phyloP scores from a whole-genome alignment of 2,888 invertebrate genomes.

The Limnephilus auricula region DNA sequence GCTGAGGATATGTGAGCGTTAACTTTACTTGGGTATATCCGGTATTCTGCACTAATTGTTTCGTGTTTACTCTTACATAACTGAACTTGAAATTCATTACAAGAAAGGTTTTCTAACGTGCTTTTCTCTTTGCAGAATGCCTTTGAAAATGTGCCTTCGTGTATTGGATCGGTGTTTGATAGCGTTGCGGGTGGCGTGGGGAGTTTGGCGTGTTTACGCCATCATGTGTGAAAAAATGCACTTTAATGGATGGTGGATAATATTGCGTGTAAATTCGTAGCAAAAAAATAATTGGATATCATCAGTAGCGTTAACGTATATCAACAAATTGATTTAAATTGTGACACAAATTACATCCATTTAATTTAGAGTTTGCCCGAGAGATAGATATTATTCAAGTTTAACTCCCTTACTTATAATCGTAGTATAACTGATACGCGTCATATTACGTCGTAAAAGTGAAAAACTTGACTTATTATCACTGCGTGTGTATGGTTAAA shows the following conservation, averaged over 20 bases:
- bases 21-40: constrained; percentile 73
- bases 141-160: constrained; percentile 70
- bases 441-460: too few relatives aligned
- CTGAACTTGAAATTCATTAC: constrained; percentile 78
- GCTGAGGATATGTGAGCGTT: constrained; percentile 69
- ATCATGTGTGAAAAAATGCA: constrained; percentile 69
- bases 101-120: constrained; percentile 77
- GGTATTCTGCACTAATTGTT: constrained; percentile 79
- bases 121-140: constrained; percentile 79
- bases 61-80: constrained; percentile 76
- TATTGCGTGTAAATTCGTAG: constrained; percentile 70
- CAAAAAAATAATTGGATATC: constrained; percentile 25
- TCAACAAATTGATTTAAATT: background rate
- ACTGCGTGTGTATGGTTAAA: too few relatives aligned
- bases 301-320: constrained; percentile 22
- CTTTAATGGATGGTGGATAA: constrained; percentile 68
- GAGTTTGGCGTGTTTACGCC: constrained; percentile 50
- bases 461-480: too few relatives aligned
- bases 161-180: constrained; percentile 68
- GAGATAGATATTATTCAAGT: background rate
- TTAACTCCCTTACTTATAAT: too few relatives aligned
- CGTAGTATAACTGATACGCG: too few relatives aligned
- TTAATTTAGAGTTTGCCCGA: background rate
- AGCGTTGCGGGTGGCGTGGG: constrained; percentile 67
- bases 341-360: background rate